Evolutionary conservation across 2,113 vertebrate genomes (phyloP).

Genomic region (Micromys minutus): DNA sequence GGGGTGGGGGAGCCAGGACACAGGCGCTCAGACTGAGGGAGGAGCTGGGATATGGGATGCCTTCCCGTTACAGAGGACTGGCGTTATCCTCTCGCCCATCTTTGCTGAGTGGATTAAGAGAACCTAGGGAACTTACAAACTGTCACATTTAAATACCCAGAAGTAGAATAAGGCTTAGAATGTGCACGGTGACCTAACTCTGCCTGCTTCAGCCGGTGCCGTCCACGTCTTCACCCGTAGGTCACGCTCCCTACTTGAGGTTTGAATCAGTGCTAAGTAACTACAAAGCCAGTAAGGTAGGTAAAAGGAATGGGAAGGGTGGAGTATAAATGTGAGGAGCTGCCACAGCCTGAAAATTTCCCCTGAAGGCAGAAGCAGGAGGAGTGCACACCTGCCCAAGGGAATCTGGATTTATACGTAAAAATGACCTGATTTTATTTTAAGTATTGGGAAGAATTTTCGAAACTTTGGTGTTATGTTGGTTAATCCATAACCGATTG

Average conservation of each 20-base stretch:
- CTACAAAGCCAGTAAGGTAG: background rate
- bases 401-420: background rate
- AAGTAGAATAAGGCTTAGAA: background rate
- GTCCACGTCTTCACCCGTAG: background rate
- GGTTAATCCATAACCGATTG: background rate
- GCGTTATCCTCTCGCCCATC: background rate
- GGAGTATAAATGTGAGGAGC: background rate
- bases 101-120: background rate
- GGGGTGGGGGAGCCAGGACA: background rate
- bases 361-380: background rate
- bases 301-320: background rate
- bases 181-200: background rate
- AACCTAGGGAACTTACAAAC: background rate
- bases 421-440: conserved; percentile 1
- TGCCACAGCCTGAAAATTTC: background rate
- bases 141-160: background rate
- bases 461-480: background rate
- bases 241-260: background rate
- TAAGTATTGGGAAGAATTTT: too few relatives aligned
- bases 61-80: background rate
- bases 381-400: background rate
- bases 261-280: background rate
- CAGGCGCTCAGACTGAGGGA: background rate
- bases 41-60: background rate
- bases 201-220: background rate